These are phyloP conservation scores for Lota lota DNA, from an alignment of 2,113 vertebrate genomes.

Conservation along the genomic window DNA sequence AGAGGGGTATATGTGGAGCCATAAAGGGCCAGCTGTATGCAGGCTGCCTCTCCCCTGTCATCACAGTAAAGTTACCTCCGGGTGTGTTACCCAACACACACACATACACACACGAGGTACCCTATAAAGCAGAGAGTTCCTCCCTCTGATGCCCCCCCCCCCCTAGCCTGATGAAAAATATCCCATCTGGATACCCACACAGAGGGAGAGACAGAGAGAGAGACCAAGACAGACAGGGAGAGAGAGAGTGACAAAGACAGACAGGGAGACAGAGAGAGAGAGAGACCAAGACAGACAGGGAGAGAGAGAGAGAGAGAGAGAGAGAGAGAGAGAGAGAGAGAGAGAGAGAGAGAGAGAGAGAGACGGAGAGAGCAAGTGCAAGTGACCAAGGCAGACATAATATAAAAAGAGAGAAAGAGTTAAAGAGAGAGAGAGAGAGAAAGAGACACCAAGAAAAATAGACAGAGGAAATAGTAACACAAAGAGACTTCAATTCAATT, in stretches of 20 bases:
- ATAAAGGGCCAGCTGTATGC: constrained; percentile 65
- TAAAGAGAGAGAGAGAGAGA: not conserved
- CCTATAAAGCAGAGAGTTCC: constrained; percentile 29
- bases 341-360: not conserved
- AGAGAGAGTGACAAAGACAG: not conserved
- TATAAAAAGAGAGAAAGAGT: not conserved
- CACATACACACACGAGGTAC: not conserved
- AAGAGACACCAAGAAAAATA: too few relatives aligned
- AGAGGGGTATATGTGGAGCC: constrained; percentile 16
- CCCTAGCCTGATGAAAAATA: constrained; percentile 20
- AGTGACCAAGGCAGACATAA: not conserved
- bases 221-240: not conserved
- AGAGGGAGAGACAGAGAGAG: not conserved
- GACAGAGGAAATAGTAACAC: too few relatives aligned
- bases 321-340: too few relatives aligned
- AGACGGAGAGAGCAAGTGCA: not conserved
- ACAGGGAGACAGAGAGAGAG: constrained; percentile 3
- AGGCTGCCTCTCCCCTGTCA: constrained; percentile 55
- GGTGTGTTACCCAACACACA: not conserved
- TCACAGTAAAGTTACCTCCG: constrained; percentile 40
- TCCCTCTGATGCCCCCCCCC: constrained; percentile 26
- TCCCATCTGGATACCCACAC: constrained; percentile 21
- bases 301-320: too few relatives aligned
- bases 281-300: too few relatives aligned
- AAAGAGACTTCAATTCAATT: too few relatives aligned